Evolutionary conservation across 2,888 invertebrate species (phyloP).

Genomic region (Conops quadrifasciatus): DNA sequence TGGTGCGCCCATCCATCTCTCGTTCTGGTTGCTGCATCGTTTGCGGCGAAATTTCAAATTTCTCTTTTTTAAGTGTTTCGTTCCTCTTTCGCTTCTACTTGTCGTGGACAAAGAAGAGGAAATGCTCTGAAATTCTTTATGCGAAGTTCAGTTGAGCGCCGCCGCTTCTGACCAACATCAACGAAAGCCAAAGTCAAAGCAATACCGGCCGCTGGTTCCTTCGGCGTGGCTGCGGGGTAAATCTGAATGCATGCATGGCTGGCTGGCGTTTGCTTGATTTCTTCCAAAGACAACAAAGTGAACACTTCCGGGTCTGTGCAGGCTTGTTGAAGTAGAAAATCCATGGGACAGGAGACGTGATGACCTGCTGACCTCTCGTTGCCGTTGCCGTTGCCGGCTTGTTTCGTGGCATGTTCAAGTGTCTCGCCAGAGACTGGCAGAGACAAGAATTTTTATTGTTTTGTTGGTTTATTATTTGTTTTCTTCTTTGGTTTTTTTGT

Average conservation of each 20-base stretch:
- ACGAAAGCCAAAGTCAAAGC: not conserved
- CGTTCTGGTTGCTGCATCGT: constrained; percentile 5
- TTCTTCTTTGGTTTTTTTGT: no score
- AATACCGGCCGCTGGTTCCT: not conserved
- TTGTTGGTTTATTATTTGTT: no score
- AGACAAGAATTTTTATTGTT: no score
- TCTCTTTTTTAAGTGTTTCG: constrained; percentile 13
- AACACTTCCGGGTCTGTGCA: not conserved
- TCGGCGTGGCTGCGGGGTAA: not conserved
- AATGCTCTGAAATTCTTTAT: constrained; percentile 9
- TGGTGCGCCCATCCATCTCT: not conserved
- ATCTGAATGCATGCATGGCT: no score
- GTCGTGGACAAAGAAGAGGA: constrained; percentile 6
- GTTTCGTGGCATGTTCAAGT: no score
- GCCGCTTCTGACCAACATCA: not conserved
- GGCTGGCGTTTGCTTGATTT: no score
- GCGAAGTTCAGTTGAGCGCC: constrained; percentile 11
- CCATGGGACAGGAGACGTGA: no score
- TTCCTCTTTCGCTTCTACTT: not conserved
- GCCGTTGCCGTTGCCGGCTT: no score
- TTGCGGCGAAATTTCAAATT: constrained; percentile 24
- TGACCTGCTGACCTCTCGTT: no score
- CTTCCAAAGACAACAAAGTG: not conserved
- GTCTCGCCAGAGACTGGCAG: no score
- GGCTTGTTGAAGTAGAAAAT: constrained; percentile 3